Evolutionary conservation across 2,113 vertebrate species (phyloP), one percentile per base, ranked within the genome.

Genomic region (Microtus oregoni): DNA sequence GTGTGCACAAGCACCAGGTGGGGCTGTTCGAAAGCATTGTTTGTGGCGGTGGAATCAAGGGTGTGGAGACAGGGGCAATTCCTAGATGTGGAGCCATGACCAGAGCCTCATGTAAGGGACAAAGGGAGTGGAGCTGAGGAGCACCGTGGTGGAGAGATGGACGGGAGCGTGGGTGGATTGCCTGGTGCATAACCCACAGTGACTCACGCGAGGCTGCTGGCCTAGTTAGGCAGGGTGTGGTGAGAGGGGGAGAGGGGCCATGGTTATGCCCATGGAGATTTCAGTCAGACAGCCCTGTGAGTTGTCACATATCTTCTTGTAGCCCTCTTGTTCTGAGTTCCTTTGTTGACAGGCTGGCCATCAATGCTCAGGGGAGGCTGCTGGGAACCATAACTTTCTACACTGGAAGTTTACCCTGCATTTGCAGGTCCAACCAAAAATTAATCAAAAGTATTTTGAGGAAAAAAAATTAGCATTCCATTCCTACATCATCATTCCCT

Each of bases 291-390:
- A 70, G 32, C 4, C 26, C 7, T 63, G 32, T 77, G 19, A 85
- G 22, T 83, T 38, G 68, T 35, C 22, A 67, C 10, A 70, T 76
- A 75, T 5, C 41, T 87, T 76, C 88, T 81, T 79, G 63, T 17
- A 65, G 32, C 41, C 58, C 17, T 81, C 41, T 86, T 26, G 26
- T 10, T 22, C 22, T 63, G 1, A 28, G 58, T 81, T 55, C 44
- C 13, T 7, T 5, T 75, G 79, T 63, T 58, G 70, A 76, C 50
- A 32, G 22, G 0, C 41, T 55, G 22, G 24, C 19, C 24, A 0
- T 58, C n/a, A 78, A 1, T 50, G 1, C 2, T 30, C 2, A 4
- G 6, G 3, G 1, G n/a, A 63, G 72, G 68, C 11, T 20, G 44
- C 35, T 50, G 81, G 44, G 70, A 75, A 63, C 14, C 78, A 55